Evolutionary conservation across 2,888 invertebrate species (phyloP).

Genomic region (Morinoia aosen): DNA sequence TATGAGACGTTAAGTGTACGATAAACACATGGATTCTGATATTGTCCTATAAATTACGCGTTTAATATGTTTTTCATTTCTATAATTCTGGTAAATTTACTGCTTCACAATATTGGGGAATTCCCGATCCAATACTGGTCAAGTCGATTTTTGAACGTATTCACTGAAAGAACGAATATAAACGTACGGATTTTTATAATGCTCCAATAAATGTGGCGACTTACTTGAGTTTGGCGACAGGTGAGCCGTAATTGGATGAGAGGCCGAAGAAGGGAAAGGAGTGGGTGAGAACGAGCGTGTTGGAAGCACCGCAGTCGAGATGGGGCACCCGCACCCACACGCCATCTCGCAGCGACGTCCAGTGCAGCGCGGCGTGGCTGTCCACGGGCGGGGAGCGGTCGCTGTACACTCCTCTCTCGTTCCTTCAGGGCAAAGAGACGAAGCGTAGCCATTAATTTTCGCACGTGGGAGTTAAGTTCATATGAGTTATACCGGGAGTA

Average conservation of each 20-base stretch:
- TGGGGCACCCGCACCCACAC: conserved; percentile 21
- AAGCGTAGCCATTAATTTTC: not conserved
- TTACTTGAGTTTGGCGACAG: conserved; percentile 22
- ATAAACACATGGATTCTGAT: no score
- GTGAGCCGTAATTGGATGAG: not conserved
- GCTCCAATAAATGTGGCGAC: not conserved
- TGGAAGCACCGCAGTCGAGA: conserved; percentile 29
- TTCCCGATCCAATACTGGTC: no score
- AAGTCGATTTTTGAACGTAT: no score
- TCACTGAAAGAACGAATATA: no score
- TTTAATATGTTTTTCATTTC: no score
- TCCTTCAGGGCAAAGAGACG: not conserved
- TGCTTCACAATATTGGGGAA: no score
- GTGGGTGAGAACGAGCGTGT: conserved; percentile 38
- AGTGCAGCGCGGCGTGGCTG: not conserved
- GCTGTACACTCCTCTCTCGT: conserved; percentile 27
- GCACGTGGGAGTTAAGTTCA: no score
- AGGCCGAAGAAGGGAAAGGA: conserved; percentile 42
- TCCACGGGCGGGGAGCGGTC: not conserved
- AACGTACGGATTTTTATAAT: no score
- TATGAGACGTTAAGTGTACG: no score
- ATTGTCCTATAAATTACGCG: no score
- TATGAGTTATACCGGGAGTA: no score
- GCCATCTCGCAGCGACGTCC: not conserved
- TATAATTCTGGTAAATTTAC: no score